These are phyloP conservation scores for Oreonectes daqikongensis DNA, from an alignment of 2,797 vertebrate species.

Conservation along the genomic window DNA sequence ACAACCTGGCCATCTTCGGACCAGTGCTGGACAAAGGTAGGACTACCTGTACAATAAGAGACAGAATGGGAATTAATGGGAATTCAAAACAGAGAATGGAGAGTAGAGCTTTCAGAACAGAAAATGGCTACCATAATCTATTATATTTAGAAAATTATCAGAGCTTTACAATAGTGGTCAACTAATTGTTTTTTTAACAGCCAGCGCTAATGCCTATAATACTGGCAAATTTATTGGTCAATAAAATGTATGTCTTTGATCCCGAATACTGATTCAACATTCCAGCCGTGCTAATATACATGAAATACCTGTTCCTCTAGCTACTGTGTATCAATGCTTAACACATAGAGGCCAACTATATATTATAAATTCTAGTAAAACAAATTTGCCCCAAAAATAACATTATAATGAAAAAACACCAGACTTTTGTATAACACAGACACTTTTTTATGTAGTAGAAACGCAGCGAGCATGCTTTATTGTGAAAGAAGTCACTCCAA, in stretches of 20 bases:
- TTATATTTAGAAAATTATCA: neutral
- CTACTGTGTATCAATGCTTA: neutral
- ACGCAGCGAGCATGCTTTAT: no score
- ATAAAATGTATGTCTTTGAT: neutral
- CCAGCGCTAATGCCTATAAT: neutral
- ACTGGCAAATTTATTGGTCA: neutral
- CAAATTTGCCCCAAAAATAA: neutral
- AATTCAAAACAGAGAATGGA: neutral
- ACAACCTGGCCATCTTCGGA: constrained; percentile 95
- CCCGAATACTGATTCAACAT: neutral
- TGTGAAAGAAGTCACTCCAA: no score
- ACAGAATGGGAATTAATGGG: neutral
- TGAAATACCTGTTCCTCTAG: neutral
- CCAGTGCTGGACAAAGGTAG: constrained; percentile 97
- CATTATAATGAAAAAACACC: neutral
- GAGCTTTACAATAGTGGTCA: neutral
- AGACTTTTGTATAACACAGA: no score
- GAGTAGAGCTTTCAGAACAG: neutral
- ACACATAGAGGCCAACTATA: neutral
- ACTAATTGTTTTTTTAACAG: neutral
- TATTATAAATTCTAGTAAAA: neutral
- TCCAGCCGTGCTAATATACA: neutral
- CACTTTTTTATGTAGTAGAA: no score
- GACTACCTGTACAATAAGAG: neutral
- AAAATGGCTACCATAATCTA: neutral